Conservation (phyloP, 2,888 invertebrate species). For the Ormia ochracea region DNA sequence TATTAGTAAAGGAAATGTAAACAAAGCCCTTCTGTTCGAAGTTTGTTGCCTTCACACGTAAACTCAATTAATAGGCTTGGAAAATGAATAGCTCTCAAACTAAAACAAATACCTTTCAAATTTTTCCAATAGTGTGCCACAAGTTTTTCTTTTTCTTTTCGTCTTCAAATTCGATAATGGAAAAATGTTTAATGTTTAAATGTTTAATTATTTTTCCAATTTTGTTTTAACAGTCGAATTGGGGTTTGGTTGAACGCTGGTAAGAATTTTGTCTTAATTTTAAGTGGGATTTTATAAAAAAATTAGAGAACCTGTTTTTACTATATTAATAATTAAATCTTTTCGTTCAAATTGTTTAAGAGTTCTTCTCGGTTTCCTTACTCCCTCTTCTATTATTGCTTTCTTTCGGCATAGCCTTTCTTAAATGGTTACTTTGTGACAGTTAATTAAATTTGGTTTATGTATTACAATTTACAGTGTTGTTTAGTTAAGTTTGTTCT, state of each 20-base stretch:
- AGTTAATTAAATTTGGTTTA: constrained; percentile 60
- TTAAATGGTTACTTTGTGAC: constrained; percentile 55
- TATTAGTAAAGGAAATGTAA: neutral
- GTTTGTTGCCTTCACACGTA: neutral
- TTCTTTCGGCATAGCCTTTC: constrained; percentile 49
- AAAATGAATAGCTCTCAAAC: neutral
- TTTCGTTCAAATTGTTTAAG: constrained; percentile 43
- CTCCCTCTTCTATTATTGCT: neutral
- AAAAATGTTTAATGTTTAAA: too few species aligned
- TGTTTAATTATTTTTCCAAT: neutral
- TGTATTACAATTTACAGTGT: constrained; percentile 40
- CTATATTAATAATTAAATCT: constrained; percentile 11
- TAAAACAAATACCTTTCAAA: neutral
- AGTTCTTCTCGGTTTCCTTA: neutral
- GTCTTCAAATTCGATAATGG: too few species aligned
- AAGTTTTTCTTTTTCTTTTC: too few species aligned
- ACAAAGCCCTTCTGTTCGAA: neutral
- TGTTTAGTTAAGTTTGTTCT: constrained; percentile 22
- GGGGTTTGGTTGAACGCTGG: neutral
- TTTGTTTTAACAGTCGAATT: neutral
- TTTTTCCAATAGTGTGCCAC: neutral
- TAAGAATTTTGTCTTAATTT: neutral
- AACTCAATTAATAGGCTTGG: neutral
- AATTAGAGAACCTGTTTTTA: neutral
- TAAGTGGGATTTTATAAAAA: constrained; percentile 1